Evolutionary conservation across 2,113 vertebrate genomes (phyloP), one percentile per base, ranked within the genome.

Genomic region (Columbina picui): DNA sequence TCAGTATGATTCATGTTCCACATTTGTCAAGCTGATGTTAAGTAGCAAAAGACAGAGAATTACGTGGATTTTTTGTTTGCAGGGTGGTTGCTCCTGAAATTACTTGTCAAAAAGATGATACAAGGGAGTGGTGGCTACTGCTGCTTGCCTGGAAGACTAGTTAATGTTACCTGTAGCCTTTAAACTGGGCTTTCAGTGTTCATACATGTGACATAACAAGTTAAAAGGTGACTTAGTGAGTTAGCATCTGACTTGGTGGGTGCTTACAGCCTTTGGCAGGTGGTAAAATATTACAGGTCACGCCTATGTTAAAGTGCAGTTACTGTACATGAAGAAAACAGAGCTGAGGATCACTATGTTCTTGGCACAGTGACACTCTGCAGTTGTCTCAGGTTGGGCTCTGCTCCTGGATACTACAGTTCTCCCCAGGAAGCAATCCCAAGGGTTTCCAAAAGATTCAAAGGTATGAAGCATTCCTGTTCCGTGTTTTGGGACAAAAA

Each of bases 1-100:
- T 79, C 67, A 64, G 6, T 21, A 11, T 57, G 39, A 85, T 12
- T 32, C 60, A 47, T 39, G 4, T 10, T 21, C 52, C 0, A 0
- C 27, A 56, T 64, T 36, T 81, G 39, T 60, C 49, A 78, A 86
- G 10, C 18, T 84, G 61, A 38, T 0, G 1, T 75, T 73, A 84
- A 50, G 13, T 10, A 60, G 39, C 45, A 82, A 93, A 92, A 36
- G 76, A 9, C 8, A 26, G n/a, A 82, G 27, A 63, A 76, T 61
- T 59, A 60, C 13, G 49, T 4, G 7, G 1, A 5, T 56, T 68
- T 81, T 79, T 45, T 69, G 4, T 82, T 50, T 49, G 8, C 34
- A 41, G 25, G 9, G 14, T 36, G 4, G 14, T 29, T 83, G 47
- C 32, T 89, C 29, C 61, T 20, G 36, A 75, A 87, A 89, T 76